These are phyloP conservation scores for Quadriops clusia DNA, from an alignment of 2,888 invertebrate species.

Conservation along the genomic window DNA sequence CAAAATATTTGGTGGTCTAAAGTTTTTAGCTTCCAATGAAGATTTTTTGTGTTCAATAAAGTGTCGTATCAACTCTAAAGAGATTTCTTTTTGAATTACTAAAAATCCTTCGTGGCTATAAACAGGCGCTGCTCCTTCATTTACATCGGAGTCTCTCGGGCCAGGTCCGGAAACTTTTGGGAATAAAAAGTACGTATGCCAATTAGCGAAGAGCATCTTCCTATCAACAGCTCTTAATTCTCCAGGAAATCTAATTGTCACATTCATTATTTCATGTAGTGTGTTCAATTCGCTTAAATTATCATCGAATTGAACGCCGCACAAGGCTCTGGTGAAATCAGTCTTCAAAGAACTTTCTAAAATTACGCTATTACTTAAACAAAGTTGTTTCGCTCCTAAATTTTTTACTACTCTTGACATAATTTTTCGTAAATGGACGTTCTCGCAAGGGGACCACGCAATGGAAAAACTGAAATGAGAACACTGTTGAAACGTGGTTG, in stretches of 20 bases:
- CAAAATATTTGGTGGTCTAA: conserved; percentile 30
- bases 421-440: too few species aligned
- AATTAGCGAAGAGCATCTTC: conserved; percentile 30
- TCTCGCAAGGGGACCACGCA: too few species aligned
- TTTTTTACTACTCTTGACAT: too few species aligned
- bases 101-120: conserved; percentile 56
- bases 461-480: too few species aligned
- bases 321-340: conserved; percentile 26
- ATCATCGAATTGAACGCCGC: conserved; percentile 51
- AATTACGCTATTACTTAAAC: conserved; percentile 15
- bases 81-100: conserved; percentile 44
- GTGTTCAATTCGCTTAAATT: conserved; percentile 32
- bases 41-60: too few species aligned
- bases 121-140: conserved; percentile 22
- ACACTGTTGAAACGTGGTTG: too few species aligned
- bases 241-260: conserved; percentile 51
- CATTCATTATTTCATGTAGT: conserved; percentile 40
- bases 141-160: conserved; percentile 16
- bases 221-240: conserved; percentile 39
- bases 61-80: conserved; percentile 15
- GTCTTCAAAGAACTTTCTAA: conserved; percentile 17
- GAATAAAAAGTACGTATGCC: conserved; percentile 57
- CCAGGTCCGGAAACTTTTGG: conserved; percentile 21
- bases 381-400: too few species aligned
- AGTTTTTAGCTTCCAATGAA: too few species aligned